Evolutionary conservation across 2,797 vertebrate species (phyloP).

Genomic region (Gephyroberyx darwinii): DNA sequence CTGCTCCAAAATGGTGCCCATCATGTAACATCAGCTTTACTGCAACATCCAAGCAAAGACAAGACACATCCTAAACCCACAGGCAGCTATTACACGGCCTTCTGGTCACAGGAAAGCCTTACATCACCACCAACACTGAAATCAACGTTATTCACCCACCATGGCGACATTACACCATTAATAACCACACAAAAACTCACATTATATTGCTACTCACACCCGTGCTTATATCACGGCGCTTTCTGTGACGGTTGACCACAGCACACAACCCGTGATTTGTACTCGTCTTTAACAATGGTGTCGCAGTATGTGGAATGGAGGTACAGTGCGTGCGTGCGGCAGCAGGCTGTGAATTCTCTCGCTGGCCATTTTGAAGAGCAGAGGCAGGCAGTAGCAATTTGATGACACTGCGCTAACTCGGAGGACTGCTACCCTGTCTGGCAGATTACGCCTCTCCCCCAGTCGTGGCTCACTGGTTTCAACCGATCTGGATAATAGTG

Average conservation of each 20-base stretch:
- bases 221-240: constrained; percentile 16
- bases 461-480: constrained; percentile 16
- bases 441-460: constrained; percentile 17
- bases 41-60: constrained; percentile 64
- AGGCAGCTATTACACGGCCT: constrained; percentile 16
- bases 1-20: constrained; percentile 76
- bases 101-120: constrained; percentile 5
- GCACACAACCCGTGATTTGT: constrained; percentile 35
- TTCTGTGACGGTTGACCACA: constrained; percentile 24
- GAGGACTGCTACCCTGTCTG: constrained; percentile 24
- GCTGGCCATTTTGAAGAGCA: constrained; percentile 78
- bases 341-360: constrained; percentile 62
- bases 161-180: constrained; percentile 20
- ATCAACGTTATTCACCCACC: constrained; percentile 13
- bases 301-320: constrained; percentile 73
- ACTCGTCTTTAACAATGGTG: constrained; percentile 62
- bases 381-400: constrained; percentile 54
- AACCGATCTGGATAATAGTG: neutral
- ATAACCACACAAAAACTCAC: constrained; percentile 19
- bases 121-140: constrained; percentile 18
- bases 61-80: constrained; percentile 42
- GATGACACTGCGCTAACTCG: constrained; percentile 71
- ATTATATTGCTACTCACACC: constrained; percentile 62
- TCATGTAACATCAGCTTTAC: constrained; percentile 44
- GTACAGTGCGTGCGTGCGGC: constrained; percentile 57